A percentile compares a stretch with the other conserved stretches of the same genome.
phyloP scores from a whole-genome alignment of 2,797 vertebrate species.

The Cichlasoma orientale region DNA sequence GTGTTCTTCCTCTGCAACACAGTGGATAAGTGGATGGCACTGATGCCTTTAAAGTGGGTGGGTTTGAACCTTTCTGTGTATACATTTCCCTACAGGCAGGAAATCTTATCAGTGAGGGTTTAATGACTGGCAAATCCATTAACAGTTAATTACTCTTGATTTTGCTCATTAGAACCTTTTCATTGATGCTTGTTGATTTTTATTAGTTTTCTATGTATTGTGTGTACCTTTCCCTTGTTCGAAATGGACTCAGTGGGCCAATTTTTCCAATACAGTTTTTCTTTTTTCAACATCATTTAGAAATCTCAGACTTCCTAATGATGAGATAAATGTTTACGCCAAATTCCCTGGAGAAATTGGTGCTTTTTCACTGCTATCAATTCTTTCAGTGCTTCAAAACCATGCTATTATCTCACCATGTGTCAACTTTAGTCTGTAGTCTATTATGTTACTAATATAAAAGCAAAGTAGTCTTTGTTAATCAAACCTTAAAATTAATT shows the following conservation, averaged over 20 bases:
- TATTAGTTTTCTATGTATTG: neutral
- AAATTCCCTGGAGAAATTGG: neutral
- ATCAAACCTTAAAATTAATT: neutral
- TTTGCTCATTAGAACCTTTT: neutral
- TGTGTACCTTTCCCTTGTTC: neutral
- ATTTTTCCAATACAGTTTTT: neutral
- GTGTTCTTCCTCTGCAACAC: neutral
- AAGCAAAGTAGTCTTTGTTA: constrained; percentile 1
- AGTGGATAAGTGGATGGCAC: neutral
- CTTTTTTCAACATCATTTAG: neutral
- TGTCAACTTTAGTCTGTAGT: neutral
- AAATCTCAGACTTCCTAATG: constrained; percentile 18
- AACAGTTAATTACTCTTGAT: neutral
- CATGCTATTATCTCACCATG: neutral
- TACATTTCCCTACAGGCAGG: neutral
- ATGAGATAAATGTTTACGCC: constrained; percentile 18
- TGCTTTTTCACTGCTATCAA: neutral
- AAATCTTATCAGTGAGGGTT: neutral
- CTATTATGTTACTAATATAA: neutral
- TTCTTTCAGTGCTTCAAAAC: constrained; percentile 17
- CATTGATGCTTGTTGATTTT: neutral
- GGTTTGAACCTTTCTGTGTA: neutral
- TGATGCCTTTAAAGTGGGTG: neutral
- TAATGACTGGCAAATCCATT: neutral
- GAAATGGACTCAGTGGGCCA: neutral